A percentile compares a stretch with the other conserved stretches of the same genome.
Evolutionary conservation across 2,113 vertebrate genomes (phyloP).

Genomic region (Zosterops pallidus): DNA sequence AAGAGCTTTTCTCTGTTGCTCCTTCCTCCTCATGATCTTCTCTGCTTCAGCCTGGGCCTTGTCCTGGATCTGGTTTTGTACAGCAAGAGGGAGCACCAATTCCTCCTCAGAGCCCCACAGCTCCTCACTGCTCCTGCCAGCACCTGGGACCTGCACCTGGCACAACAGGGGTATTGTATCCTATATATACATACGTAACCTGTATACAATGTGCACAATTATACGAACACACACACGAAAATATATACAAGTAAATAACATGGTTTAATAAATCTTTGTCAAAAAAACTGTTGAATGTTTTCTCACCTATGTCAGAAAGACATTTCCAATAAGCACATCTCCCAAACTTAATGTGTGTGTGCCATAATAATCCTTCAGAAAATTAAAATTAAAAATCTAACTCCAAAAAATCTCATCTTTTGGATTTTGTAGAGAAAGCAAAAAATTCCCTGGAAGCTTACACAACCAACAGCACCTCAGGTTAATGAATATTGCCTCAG

Average conservation of each 20-base stretch:
- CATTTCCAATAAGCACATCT: not conserved
- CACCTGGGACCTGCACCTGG: not conserved
- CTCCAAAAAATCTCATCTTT: not conserved
- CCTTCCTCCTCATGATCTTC: not conserved
- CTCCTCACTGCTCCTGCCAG: not conserved
- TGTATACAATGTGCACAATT: not conserved
- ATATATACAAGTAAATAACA: not conserved
- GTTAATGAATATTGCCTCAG: not conserved
- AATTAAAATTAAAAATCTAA: not conserved
- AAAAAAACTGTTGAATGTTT: not conserved
- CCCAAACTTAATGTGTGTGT: not conserved
- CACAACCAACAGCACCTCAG: not conserved
- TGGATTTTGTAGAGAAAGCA: not conserved
- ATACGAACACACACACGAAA: not conserved
- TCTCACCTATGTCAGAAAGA: fast-evolving
- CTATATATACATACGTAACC: not conserved
- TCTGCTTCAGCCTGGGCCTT: not conserved
- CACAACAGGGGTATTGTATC: not conserved
- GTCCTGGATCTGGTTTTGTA: not conserved
- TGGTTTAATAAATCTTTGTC: not conserved
- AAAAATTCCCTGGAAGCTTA: not conserved
- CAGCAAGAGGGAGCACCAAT: fast-evolving
- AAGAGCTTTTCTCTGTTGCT: not conserved
- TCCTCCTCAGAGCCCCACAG: not conserved
- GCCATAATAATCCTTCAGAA: not conserved